A percentile compares a stretch with the other conserved stretches of the same genome.
phyloP scores from a whole-genome alignment of 2,797 vertebrate species.

The Poecilia velifera region DNA sequence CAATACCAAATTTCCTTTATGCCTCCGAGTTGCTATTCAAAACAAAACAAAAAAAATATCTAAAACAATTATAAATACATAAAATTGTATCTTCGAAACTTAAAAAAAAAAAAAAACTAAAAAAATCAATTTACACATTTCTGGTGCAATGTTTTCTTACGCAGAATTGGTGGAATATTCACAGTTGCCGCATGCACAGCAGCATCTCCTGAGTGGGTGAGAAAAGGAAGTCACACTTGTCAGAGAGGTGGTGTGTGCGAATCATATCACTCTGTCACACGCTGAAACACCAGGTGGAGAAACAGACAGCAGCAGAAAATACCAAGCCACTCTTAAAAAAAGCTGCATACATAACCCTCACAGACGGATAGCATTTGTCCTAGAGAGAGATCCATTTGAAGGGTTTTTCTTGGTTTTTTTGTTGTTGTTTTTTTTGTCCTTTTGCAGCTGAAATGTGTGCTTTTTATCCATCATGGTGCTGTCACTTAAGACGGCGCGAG shows the following conservation, averaged over 20 bases:
- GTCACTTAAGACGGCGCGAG: conserved; percentile 5
- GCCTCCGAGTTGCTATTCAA: conserved; percentile 5
- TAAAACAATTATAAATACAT: neutral
- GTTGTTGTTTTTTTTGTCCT: conserved; percentile 1
- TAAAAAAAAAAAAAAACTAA: no score
- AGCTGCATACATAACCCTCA: conserved; percentile 29
- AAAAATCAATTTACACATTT: conserved; percentile 24
- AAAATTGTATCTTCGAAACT: neutral
- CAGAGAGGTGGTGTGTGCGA: conserved; percentile 70
- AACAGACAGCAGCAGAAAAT: conserved; percentile 54
- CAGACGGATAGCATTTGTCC: conserved; percentile 19
- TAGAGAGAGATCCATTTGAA: conserved; percentile 21
- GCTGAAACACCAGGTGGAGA: conserved; percentile 68
- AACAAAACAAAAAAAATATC: neutral
- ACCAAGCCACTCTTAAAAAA: conserved; percentile 38
- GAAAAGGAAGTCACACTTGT: conserved; percentile 77
- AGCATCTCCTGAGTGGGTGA: conserved; percentile 70
- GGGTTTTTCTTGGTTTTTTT: neutral
- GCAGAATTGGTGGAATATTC: conserved; percentile 55
- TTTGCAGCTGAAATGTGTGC: neutral
- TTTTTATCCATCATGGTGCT: conserved; percentile 1
- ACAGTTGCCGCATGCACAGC: conserved; percentile 52
- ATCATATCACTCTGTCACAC: conserved; percentile 67
- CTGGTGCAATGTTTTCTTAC: conserved; percentile 31
- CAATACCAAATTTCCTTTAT: neutral